Evolutionary conservation across 2,888 invertebrate species (phyloP), one percentile per base, ranked within the genome.

Genomic region (Hypomecis atomaria): DNA sequence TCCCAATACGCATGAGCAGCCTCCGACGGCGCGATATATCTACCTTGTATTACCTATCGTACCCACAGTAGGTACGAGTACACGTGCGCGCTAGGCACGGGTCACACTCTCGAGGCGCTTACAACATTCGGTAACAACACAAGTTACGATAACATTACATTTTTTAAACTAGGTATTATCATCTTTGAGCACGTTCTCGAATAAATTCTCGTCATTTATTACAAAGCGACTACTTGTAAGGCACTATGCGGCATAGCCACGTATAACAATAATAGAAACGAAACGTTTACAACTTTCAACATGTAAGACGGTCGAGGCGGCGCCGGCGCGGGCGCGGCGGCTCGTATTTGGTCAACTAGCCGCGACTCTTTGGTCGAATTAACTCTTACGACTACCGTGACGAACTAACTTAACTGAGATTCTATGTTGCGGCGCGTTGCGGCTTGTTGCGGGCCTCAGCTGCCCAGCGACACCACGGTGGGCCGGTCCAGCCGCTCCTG

Each of bases 381-480:
- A 43, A 45, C 68, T 71, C 70, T 64, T 70, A 61, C 65, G 9
- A 65, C 71, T 47, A 45, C 43, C 33, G 47, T 57, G 53, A 61
- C 36, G 47, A 70, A 74, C 75, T 79, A 82, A 84, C 72, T 75
- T 81, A 82, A 88, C 73, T 88, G 88, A 88, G 88, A 88, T 88
- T 88, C 88, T 82, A 54, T 48, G 53, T 40, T 47, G 7, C 7
- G 7, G 3, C 23, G 34, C 34, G 33, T 5, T 13, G 37, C 0
- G 59, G 38, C 44, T 40, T 5, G 23, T 5, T 7, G 43, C 4
- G 38, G 52, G 11, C n/a, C 0, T 55, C 36, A 43, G 38, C 90
- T 90, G 80, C 88, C 89, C 78, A 93, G 81, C 66, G 94, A 93
- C 38, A 94, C 94, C 64, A 93, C 94, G 62, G 93, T 91, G 69